Base-by-base conservation (phyloP, 2,113 vertebrate genomes). In the Crypturellus undulatus region DNA sequence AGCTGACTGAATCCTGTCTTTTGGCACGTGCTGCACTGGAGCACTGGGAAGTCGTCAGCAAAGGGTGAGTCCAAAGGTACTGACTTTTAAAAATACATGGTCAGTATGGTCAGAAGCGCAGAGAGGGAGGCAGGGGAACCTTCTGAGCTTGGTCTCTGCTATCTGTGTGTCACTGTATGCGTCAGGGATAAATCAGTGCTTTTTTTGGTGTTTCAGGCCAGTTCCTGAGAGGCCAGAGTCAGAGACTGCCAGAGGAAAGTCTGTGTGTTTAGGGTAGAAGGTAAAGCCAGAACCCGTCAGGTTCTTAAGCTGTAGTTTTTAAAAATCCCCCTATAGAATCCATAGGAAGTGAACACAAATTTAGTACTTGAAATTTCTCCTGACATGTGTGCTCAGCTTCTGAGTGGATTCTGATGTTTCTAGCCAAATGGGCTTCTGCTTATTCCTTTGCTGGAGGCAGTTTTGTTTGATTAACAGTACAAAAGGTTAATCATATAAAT, bases 401-500 rank as follows among this genome's bases (percentile, higher is more conserved):
- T 59, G 83, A 79, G 62, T 76, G 59, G 40, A 79, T 94, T 49
- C 54, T 58, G 1, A 0, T 77, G 76, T 94, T 96, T 93, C 93
- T 96, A 92, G 95, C 96, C 95, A 95, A 95, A 87, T 2, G 1
- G 87, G 78, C 91, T 97, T 63, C 78, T 82, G 47, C 87, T 93
- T 92, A 77, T 54, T 95, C 86, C 83, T 94, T 93, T 63, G 92
- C 96, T 90, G 38, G 70, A 96, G 95, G 95, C 94, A 62, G 81
- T 96, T 91, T 84, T 95, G 78, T 97, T 95, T 96, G 93, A 96
- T 96, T 96, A 96, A 95, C 88, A 84, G 94, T 92, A 96, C 70
- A 88, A 94, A 96, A 97, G 93, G 95, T 97, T 97, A 96, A 96
- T 97, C 95, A 87, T 96, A 89, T 59, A 96, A 96, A 90, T 96